Percentiles rank a stretch among this genome's conserved stretches.
Conservation (phyloP, 2,888 invertebrate genomes). For the Zygaena filipendulae region DNA sequence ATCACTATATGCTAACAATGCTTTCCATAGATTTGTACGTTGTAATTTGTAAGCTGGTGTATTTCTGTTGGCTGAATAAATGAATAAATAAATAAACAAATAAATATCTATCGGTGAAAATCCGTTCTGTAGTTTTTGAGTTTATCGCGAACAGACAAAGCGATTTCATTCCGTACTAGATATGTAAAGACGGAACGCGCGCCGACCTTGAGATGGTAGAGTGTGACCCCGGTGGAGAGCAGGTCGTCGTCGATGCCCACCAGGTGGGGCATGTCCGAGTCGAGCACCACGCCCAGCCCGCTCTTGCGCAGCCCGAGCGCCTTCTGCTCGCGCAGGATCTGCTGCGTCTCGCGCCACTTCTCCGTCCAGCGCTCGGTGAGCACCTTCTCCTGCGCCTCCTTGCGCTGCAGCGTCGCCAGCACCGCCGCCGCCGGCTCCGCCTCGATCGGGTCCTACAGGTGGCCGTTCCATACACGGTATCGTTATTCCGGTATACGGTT, state of each 20-base stretch:
- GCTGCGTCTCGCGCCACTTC: conserved; percentile 92
- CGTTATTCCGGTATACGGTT: no score
- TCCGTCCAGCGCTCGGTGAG: conserved; percentile 94
- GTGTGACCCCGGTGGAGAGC: conserved; percentile 88
- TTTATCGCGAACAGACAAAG: no score
- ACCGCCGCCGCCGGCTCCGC: conserved; percentile 74
- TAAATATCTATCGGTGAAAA: no score
- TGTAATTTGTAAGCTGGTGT: no score
- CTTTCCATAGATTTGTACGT: no score
- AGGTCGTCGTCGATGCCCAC: conserved; percentile 93
- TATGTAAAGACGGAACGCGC: no score
- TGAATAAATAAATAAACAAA: no score
- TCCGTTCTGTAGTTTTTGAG: no score
- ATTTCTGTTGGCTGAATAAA: no score
- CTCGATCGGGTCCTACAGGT: conserved; percentile 58
- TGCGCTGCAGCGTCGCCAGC: conserved; percentile 86
- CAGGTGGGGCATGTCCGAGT: conserved; percentile 92
- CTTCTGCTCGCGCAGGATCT: conserved; percentile 88
- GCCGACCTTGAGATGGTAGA: conserved; percentile 85
- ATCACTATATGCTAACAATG: no score
- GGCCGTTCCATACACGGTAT: no score
- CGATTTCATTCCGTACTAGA: no score
- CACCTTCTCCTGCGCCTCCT: conserved; percentile 90
- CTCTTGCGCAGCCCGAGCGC: conserved; percentile 88
- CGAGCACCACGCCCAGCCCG: conserved; percentile 87